These are phyloP conservation scores for Iguana delicatissima DNA, from an alignment of 2,797 vertebrate genomes.

Conservation along the genomic window DNA sequence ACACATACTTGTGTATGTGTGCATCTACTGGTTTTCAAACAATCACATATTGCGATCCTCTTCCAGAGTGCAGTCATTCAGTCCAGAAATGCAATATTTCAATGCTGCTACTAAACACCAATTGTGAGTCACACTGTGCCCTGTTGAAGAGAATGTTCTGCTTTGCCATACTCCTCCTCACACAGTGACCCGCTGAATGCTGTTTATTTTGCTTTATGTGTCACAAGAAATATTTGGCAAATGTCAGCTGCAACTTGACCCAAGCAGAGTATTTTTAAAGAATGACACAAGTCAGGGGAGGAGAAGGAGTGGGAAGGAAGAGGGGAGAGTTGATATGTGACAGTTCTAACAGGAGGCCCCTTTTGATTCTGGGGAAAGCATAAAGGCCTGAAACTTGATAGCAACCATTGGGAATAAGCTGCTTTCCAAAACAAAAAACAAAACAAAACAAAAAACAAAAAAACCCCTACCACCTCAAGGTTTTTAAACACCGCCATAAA, in stretches of 20 bases:
- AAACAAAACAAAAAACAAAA: neutral
- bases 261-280: conserved; percentile 27
- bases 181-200: conserved; percentile 16
- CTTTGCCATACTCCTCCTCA: conserved; percentile 2
- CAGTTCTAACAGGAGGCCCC: neutral
- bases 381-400: neutral
- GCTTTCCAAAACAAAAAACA: neutral
- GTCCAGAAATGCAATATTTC: conserved; percentile 11
- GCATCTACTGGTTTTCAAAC: neutral
- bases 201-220: conserved; percentile 28
- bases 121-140: neutral
- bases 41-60: neutral
- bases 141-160: conserved; percentile 10
- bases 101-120: neutral
- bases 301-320: neutral
- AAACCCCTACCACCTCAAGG: neutral
- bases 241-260: conserved; percentile 31
- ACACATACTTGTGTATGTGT: too few species aligned
- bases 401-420: neutral
- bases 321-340: conserved; percentile 10
- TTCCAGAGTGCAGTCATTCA: neutral
- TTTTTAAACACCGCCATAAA: fast-evolving
- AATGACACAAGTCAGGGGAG: conserved; percentile 5
- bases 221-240: conserved; percentile 35
- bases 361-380: conserved; percentile 12